These are phyloP conservation scores for Botrylloides violaceus DNA, from an alignment of 23 tunicate species.

Conservation along the genomic window DNA sequence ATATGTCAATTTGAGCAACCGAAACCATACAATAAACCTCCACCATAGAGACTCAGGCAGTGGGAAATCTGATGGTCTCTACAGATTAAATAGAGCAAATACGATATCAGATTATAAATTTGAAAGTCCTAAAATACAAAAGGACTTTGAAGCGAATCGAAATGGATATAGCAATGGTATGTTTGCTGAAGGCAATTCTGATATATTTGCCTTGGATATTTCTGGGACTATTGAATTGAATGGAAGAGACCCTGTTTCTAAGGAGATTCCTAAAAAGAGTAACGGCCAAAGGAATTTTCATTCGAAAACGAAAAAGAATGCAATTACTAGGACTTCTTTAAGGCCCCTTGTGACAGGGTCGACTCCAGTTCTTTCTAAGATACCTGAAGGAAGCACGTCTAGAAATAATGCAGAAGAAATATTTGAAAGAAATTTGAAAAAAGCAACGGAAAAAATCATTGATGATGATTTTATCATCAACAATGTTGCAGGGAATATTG, in stretches of 20 bases:
- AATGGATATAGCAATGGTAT: not conserved
- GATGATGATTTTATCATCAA: not conserved
- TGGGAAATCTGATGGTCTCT: not conserved
- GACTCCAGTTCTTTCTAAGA: not conserved
- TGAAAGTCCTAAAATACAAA: not conserved
- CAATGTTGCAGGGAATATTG: not conserved
- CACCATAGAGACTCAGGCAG: not conserved
- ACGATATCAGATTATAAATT: not conserved
- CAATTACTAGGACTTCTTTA: not conserved
- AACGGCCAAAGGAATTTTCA: not conserved
- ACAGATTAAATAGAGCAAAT: not conserved
- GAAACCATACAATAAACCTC: not conserved
- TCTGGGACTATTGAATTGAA: not conserved
- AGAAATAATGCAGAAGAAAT: not conserved
- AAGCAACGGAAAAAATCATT: not conserved
- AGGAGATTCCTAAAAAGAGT: not conserved
- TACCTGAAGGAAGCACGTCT: not conserved
- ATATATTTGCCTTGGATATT: not conserved
- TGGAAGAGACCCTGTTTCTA: not conserved
- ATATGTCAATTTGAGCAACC: not conserved
- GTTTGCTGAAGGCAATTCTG: conserved; percentile 6
- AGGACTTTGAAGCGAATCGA: not conserved
- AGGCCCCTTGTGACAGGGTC: not conserved
- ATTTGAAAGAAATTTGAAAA: not conserved
- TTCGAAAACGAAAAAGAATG: not conserved